Evolutionary conservation across 2,888 invertebrate species (phyloP), one percentile per base, ranked within the genome.

Genomic region (Nomada ruficornis): DNA sequence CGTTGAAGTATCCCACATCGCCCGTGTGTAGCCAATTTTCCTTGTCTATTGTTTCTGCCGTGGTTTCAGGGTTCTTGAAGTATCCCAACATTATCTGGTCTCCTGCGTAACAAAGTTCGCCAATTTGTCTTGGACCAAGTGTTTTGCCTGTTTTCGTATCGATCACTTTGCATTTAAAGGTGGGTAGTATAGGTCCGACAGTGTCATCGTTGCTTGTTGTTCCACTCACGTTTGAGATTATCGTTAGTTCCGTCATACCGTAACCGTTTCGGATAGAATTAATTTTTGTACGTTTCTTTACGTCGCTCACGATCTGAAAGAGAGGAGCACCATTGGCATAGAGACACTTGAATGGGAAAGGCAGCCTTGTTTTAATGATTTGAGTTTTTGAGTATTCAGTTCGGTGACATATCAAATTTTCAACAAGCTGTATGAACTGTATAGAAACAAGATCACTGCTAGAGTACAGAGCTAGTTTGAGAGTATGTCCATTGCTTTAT

Each of bases 201-300:
- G 96, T 96, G 9, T 96, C 96, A 0, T 95, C 95, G 54, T 90
- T 89, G 15, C 88, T 88, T 29, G 91, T 91, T 2, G 89, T 94
- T 84, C 94, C 94, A 9, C 94, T 92, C 15, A 95, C 26, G 1
- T 95, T 92, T 63, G 94, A 94, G 20, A 95, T 95, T 89, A 97
- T 94, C 0, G 97, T 96, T 23, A 96, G 95, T 93, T 98, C 98
- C 3, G 97, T 98, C 93, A 98, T 95, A 0, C 98, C 98, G 91
- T 97, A 98, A 5, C 96, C 97, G 93, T 97, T 97, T 29, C 95
- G 95, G 68, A 97, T 95, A 62, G 92, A 93, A 54, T 94, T 94
- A 26, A 96, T 91, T 9, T 95, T 94, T 47, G 94, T 84, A 15
- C 95, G 95, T 84, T 94, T 89, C 52, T 94, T 94, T 0, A 75